Percentiles rank a stretch among this genome's conserved stretches.
Evolutionary conservation across 2,888 invertebrate species (phyloP).

Genomic region (Phortica magna): DNA sequence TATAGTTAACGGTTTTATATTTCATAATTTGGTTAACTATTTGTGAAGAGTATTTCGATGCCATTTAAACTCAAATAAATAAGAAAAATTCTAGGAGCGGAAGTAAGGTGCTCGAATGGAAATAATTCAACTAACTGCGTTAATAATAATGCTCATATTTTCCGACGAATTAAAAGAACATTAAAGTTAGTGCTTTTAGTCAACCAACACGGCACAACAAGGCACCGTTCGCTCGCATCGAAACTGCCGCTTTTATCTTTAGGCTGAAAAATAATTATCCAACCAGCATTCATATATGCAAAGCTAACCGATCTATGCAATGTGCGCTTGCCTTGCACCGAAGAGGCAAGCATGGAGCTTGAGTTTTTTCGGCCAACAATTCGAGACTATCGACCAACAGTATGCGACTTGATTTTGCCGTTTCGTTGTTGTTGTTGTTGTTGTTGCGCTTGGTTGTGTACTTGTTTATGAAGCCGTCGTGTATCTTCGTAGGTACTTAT

Average conservation of each 20-base stretch:
- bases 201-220: constrained; percentile 51
- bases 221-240: constrained; percentile 21
- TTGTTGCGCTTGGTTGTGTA: background rate
- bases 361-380: no score
- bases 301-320: constrained; percentile 14
- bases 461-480: background rate
- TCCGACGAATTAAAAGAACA: constrained; percentile 66
- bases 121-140: constrained; percentile 21
- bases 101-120: background rate
- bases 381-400: no score
- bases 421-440: background rate
- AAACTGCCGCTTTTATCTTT: constrained; percentile 67
- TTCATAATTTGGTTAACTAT: background rate
- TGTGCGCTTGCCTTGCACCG: background rate
- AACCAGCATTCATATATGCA: constrained; percentile 4
- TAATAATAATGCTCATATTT: constrained; percentile 67
- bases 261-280: constrained; percentile 47
- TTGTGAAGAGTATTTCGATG: background rate
- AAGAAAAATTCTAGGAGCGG: background rate
- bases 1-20: background rate
- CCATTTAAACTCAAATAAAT: background rate
- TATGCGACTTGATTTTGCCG: background rate
- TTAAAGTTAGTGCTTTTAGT: constrained; percentile 44
- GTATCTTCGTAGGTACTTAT: constrained; percentile 21
- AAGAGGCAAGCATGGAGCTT: no score